Evolutionary conservation across 1,140 invertebrate genomes (phyloP).

Genomic region (Caenorhabditis brenneri): DNA sequence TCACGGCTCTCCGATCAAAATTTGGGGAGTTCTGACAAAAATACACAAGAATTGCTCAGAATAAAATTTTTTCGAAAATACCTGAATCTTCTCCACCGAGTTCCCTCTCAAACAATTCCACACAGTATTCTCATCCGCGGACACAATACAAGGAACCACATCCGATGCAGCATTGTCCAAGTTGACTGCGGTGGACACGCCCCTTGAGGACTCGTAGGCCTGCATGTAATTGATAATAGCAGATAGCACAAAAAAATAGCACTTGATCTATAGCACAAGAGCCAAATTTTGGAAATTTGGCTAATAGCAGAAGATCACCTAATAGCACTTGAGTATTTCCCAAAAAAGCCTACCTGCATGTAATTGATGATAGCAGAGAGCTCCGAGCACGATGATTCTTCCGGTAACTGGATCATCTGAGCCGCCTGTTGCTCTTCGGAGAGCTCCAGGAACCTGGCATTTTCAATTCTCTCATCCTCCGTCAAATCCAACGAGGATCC

Average conservation of each 20-base stretch:
- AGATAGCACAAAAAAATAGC: no score
- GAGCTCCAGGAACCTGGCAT: neutral
- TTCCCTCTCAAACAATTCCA: conserved; percentile 5
- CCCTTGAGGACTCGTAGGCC: neutral
- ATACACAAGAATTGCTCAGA: neutral
- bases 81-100: neutral
- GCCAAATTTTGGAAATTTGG: no score
- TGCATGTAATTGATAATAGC: conserved; percentile 24
- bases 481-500: neutral
- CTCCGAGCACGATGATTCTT: neutral
- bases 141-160: neutral
- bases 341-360: no score
- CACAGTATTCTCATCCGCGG: conserved; percentile 19
- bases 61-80: neutral
- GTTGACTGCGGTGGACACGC: neutral
- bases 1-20: no score
- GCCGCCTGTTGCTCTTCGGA: conserved; percentile 16
- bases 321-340: no score
- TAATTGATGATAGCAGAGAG: conserved; percentile 5
- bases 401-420: neutral
- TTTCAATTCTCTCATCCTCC: conserved; percentile 5
- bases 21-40: no score
- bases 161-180: neutral
- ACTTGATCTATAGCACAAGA: no score
- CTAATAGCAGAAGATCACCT: no score